A percentile compares a stretch with the other conserved stretches of the same genome.
Evolutionary conservation across 2,113 vertebrate genomes (phyloP).

Genomic region (Chaenocephalus aceratus): DNA sequence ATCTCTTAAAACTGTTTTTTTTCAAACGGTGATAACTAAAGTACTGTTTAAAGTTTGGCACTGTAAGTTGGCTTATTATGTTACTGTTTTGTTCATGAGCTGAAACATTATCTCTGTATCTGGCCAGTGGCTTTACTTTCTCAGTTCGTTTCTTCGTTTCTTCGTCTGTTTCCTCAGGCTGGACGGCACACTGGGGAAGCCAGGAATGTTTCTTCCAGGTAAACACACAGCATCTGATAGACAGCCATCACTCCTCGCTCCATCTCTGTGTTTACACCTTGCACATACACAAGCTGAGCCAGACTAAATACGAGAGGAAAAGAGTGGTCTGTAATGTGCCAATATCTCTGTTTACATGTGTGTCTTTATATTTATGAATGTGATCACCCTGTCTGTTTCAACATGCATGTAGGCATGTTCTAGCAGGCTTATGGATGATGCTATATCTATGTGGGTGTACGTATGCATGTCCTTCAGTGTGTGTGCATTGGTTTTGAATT

Average conservation of each 20-base stretch:
- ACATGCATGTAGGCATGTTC: not conserved
- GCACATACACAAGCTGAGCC: constrained; percentile 34
- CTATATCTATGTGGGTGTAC: not conserved
- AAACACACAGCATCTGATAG: constrained; percentile 60
- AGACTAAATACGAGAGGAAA: constrained; percentile 50
- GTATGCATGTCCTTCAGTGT: not conserved
- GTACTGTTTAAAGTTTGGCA: constrained; percentile 17
- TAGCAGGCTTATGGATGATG: not conserved
- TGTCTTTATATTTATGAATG: not conserved
- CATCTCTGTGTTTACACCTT: constrained; percentile 46
- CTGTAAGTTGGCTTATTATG: constrained; percentile 16
- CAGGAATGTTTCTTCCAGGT: constrained; percentile 82
- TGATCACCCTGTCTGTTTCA: not conserved
- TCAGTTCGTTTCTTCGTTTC: not conserved
- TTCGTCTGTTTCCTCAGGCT: constrained; percentile 49
- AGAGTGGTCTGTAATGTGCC: constrained; percentile 3
- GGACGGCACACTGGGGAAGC: constrained; percentile 79
- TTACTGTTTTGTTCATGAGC: constrained; percentile 7
- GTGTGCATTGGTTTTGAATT: not conserved
- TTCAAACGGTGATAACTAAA: not conserved
- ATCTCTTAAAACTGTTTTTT: not conserved
- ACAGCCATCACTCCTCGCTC: constrained; percentile 49
- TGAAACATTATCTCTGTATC: constrained; percentile 6
- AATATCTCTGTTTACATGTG: not conserved
- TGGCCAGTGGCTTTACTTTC: constrained; percentile 7